These are phyloP conservation scores for Syndactyla subalaris DNA, from an alignment of 2,797 vertebrate species.

Conservation along the genomic window DNA sequence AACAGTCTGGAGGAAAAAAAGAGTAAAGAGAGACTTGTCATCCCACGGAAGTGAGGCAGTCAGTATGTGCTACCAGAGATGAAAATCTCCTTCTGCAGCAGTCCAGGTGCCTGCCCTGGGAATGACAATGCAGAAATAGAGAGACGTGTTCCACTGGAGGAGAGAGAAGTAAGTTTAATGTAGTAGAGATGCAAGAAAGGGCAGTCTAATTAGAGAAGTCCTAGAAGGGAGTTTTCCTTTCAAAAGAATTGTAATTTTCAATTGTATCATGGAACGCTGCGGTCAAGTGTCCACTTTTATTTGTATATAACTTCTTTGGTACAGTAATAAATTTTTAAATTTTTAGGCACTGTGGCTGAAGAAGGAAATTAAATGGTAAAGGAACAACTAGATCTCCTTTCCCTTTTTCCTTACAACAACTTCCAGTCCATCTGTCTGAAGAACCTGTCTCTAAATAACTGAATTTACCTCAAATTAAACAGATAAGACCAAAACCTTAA, in stretches of 20 bases:
- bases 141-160: not conserved
- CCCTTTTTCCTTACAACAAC: not conserved
- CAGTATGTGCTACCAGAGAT: not conserved
- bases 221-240: not conserved
- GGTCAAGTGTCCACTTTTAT: not conserved
- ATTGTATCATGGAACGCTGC: not conserved
- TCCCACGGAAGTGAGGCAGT: fast-evolving
- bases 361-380: not conserved
- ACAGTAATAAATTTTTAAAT: not conserved
- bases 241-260: not conserved
- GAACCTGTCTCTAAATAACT: not conserved
- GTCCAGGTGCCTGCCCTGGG: slow-evolving; percentile 42
- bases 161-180: not conserved
- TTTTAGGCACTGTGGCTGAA: not conserved
- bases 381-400: not conserved
- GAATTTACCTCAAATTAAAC: not conserved
- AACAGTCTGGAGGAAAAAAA: not conserved
- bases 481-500: not conserved
- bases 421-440: not conserved
- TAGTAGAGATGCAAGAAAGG: not conserved
- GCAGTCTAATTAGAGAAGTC: not conserved
- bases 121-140: slow-evolving; percentile 64
- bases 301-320: not conserved
- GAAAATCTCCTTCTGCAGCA: slow-evolving; percentile 16
- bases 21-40: not conserved